Evolutionary conservation across 2,888 invertebrate genomes (phyloP).

Genomic region (Gryllus longicercus): DNA sequence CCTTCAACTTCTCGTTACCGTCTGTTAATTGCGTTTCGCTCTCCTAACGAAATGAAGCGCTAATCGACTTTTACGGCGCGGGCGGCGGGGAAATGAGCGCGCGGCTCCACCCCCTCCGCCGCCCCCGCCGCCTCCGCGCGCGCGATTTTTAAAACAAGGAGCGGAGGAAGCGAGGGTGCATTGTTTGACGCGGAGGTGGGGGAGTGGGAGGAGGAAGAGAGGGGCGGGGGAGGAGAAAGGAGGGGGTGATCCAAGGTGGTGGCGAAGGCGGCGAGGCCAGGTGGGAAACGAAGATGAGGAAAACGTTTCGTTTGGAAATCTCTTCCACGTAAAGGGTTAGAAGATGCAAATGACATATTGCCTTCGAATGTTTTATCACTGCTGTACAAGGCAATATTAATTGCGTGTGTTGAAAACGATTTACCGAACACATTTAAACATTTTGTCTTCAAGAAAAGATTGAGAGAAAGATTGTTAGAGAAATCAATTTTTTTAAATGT

Average conservation of each 20-base stretch:
- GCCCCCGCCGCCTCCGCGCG: neutral
- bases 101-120: neutral
- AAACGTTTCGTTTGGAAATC: neutral
- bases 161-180: neutral
- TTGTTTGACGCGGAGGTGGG: neutral
- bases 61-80: conserved; percentile 37
- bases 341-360: too few relatives aligned
- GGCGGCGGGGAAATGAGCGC: conserved; percentile 22
- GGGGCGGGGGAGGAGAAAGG: neutral
- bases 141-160: conserved; percentile 11
- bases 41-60: conserved; percentile 37
- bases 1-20: conserved; percentile 37
- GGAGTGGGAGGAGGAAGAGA: neutral
- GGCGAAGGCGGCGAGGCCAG: neutral
- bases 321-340: neutral
- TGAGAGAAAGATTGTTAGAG: too few relatives aligned
- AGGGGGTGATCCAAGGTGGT: neutral
- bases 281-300: neutral
- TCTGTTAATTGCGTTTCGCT: conserved; percentile 36
- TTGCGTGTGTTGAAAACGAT: too few relatives aligned
- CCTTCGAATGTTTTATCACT: too few relatives aligned
- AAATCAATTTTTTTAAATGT: too few relatives aligned
- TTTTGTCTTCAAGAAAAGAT: too few relatives aligned
- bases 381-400: too few relatives aligned
- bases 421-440: too few relatives aligned